Evolutionary conservation across 1,140 invertebrate genomes (phyloP).

Genomic region (Diabrotica virgifera): DNA sequence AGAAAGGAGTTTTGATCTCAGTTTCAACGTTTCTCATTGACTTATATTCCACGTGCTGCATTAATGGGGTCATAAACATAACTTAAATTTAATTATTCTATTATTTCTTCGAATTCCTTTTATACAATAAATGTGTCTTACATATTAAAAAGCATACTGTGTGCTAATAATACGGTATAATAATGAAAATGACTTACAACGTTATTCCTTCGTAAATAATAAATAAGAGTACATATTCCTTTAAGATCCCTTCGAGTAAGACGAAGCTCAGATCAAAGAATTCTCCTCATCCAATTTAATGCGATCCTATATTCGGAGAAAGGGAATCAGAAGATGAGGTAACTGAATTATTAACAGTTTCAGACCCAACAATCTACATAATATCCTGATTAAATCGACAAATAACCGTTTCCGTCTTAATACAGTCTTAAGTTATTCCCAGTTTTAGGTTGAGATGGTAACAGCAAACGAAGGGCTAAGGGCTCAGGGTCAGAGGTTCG

Average conservation of each 20-base stretch:
- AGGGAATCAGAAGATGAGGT: conserved; percentile 1
- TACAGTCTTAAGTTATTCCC: conserved; percentile 18
- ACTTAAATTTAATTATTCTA: too few relatives aligned
- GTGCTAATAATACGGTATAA: too few relatives aligned
- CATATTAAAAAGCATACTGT: too few relatives aligned
- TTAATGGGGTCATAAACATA: too few relatives aligned
- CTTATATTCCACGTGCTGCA: too few relatives aligned
- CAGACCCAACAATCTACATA: conserved; percentile 4
- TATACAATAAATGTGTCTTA: too few relatives aligned
- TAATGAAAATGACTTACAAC: too few relatives aligned
- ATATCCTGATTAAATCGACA: conserved; percentile 7
- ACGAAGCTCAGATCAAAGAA: not conserved
- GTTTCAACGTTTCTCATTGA: too few relatives aligned
- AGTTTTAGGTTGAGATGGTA: conserved; percentile 16
- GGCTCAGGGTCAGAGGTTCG: conserved; percentile 29
- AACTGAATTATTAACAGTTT: conserved; percentile 5
- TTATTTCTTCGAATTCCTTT: too few relatives aligned
- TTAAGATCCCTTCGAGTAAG: not conserved
- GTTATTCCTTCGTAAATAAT: too few relatives aligned
- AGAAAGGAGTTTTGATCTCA: too few relatives aligned
- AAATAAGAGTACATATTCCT: not conserved
- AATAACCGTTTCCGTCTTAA: conserved; percentile 16
- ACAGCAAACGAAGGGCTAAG: conserved; percentile 23
- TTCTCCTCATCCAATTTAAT: not conserved
- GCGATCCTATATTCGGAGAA: not conserved